Conservation (phyloP, 1,140 invertebrate genomes). For the Apis cerana region DNA sequence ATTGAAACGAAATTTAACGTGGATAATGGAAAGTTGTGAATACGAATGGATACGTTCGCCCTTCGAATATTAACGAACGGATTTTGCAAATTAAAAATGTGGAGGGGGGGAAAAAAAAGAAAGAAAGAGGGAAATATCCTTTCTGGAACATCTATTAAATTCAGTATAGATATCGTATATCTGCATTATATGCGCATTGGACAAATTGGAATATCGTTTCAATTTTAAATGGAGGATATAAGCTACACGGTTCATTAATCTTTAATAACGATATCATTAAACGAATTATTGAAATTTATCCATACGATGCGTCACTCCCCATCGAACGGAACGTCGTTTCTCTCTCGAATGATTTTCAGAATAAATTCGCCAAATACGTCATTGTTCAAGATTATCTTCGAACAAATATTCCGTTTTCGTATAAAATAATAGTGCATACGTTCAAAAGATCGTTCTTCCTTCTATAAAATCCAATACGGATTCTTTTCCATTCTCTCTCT, state of each 20-base stretch:
- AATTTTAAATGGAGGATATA: neutral
- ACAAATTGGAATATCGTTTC: neutral
- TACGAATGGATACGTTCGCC: neutral
- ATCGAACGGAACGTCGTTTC: neutral
- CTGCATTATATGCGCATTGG: neutral
- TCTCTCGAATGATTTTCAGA: neutral
- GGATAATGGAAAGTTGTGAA: constrained; percentile 14
- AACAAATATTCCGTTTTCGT: constrained; percentile 27
- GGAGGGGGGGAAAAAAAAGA: too few species aligned
- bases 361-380: constrained; percentile 6
- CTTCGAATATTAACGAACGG: constrained; percentile 5
- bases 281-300: neutral
- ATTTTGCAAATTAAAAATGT: neutral
- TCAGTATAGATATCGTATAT: neutral
- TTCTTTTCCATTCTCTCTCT: neutral
- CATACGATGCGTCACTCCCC: neutral
- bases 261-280: constrained; percentile 8
- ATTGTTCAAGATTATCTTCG: constrained; percentile 13
- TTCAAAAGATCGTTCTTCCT: constrained; percentile 25
- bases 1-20: constrained; percentile 45
- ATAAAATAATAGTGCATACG: constrained; percentile 7
- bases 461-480: neutral
- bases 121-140: neutral
- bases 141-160: neutral
- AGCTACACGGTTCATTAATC: neutral